Conservation (phyloP, 64 coral and sea anemone species). For the Acropora yongei region DNA sequence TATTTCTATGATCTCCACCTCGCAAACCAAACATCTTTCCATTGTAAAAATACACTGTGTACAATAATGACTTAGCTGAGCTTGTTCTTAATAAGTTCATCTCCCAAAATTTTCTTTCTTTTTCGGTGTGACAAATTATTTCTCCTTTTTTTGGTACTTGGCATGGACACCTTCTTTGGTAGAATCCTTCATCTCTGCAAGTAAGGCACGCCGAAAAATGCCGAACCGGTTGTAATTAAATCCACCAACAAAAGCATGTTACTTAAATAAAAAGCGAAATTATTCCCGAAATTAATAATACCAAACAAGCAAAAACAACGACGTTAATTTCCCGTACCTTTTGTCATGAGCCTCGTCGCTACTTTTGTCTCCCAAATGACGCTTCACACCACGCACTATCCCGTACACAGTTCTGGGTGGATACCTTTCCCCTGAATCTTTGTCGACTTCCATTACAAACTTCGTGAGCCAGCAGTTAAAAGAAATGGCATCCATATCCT, state of each 20-base stretch:
- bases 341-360: slow-evolving; percentile 1
- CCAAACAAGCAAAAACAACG: not conserved
- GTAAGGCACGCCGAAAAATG: slow-evolving; percentile 23
- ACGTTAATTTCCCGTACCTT: slow-evolving; percentile 30
- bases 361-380: slow-evolving; percentile 25
- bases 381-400: slow-evolving; percentile 23
- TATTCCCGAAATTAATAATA: slow-evolving; percentile 19
- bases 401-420: slow-evolving; percentile 28
- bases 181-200: slow-evolving; percentile 9
- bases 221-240: slow-evolving; percentile 12
- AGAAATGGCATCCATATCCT: no score
- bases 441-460: slow-evolving; percentile 36
- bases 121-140: slow-evolving; percentile 48
- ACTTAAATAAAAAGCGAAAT: slow-evolving; percentile 36
- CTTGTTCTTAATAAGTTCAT: slow-evolving; percentile 28
- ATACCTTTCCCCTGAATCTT: slow-evolving; percentile 42
- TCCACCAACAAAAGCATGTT: not conserved
- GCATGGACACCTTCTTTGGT: not conserved
- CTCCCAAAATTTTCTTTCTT: slow-evolving; percentile 50
- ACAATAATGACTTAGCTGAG: slow-evolving; percentile 52
- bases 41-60: slow-evolving; percentile 67
- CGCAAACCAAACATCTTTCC: slow-evolving; percentile 60
- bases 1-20: slow-evolving; percentile 54
- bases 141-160: slow-evolving; percentile 34
- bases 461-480: no score